Base-by-base conservation (phyloP, 2,113 vertebrate genomes). In the Oenanthe melanoleuca region DNA sequence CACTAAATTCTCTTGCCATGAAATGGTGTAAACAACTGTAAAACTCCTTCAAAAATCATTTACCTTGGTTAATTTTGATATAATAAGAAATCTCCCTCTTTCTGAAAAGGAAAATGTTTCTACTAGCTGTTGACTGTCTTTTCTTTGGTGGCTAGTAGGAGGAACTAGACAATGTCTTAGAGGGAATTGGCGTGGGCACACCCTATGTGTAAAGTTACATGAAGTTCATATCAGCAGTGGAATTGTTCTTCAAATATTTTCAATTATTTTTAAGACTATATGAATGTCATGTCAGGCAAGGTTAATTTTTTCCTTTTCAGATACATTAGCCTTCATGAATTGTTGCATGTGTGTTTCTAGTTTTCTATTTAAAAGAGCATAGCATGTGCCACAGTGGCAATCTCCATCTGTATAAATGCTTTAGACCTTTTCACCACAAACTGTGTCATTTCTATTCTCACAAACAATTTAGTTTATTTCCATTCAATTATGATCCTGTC, bases 401-500 rank as follows among this genome's bases (percentile, higher is more conserved):
- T 42, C 79, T 75, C 57, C 50, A 37, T 77, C 57, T 60, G 18
- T 80, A 52, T 45, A 70, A 89, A 47, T 47, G 63, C 71, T 82
- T 16, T 26, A 75, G 74, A 73, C 52, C 38, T 55, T 93, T 89
- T 91, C 59, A 31, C 67, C 22, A 8, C 74, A 73, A 88, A 88
- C 45, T 45, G 31, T 21, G 0, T 85, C 24, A 31, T 66, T 95
- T 89, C 70, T 55, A 25, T 80, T 92, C 66, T 94, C 66, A 81
- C 74, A 89, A 84, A 89, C 65, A 84, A 29, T 84, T 93, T 52
- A 9, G 8, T 92, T 86, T 72, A 85, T 89, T 96, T 92, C 65
- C 8, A 33, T 95, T 88, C 93, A 65, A 20, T 95, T 93, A 53
- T 65, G 80, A 89, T 77, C 77, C 60, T 91, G 59, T 85, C 74